Percentiles rank a stretch among this genome's conserved stretches.
Evolutionary conservation across 2,113 vertebrate species (phyloP).

Genomic region (Tretioscincus oriximinensis): DNA sequence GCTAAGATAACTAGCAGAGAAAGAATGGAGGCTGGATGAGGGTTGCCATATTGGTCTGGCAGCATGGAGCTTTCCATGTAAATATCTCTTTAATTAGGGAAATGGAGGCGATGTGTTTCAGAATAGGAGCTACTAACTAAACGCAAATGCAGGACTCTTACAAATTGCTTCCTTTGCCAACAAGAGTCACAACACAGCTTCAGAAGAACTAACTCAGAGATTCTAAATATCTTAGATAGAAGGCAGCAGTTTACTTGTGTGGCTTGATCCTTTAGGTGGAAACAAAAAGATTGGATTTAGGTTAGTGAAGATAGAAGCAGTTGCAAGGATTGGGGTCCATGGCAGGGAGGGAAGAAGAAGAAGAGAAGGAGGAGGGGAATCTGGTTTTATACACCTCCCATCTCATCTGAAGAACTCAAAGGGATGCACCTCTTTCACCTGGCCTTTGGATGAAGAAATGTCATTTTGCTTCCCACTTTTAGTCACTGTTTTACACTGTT

Average conservation of each 20-base stretch:
- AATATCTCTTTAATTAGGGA: slow-evolving; percentile 23
- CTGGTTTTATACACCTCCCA: too few relatives aligned
- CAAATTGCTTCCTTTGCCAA: background rate
- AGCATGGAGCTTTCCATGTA: slow-evolving; percentile 30
- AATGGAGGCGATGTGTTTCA: background rate
- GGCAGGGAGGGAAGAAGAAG: too few relatives aligned
- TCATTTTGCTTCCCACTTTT: too few relatives aligned
- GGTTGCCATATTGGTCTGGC: slow-evolving; percentile 62
- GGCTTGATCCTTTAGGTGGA: background rate
- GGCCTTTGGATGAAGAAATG: too few relatives aligned
- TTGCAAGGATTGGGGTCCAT: too few relatives aligned
- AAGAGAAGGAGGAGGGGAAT: too few relatives aligned
- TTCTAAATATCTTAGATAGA: background rate
- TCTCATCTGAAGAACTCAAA: too few relatives aligned
- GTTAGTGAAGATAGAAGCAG: too few relatives aligned
- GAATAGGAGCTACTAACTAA: background rate
- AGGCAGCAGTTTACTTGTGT: background rate
- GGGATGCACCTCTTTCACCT: too few relatives aligned
- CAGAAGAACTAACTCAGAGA: background rate
- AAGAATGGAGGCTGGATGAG: slow-evolving; percentile 55
- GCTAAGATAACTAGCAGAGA: slow-evolving; percentile 62
- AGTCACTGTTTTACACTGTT: too few relatives aligned
- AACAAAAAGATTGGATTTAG: background rate
- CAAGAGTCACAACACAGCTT: background rate
- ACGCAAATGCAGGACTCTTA: accelerated